Base-by-base conservation (phyloP, 2,113 vertebrate species). In the Lethenteron camtschaticum region DNA sequence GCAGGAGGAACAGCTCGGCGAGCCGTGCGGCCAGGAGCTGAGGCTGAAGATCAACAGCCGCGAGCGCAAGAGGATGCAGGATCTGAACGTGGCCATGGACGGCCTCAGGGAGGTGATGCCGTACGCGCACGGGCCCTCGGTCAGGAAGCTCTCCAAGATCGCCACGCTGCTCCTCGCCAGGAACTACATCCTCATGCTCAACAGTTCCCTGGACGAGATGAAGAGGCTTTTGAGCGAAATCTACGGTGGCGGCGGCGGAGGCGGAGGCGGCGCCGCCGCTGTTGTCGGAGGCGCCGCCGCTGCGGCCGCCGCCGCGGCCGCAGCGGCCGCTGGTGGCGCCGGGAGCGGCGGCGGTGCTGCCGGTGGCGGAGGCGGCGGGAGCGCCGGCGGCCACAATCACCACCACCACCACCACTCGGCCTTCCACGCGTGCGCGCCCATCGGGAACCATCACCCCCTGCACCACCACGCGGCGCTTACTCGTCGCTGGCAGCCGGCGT, bases 151-250 rank as follows among this genome's bases (percentile, higher is more conserved):
- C 13, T 86, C 85, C 2, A 86, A 86, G 69, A 86, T 86, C 76
- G 84, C 85, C 72, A 85, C 85, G 10, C 72, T 86, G 74, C 74
- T 85, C 12, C 73, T 86, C 12, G 85, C 85, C 69, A 80, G 85
- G n/a, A 85, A 84, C 77, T 85, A 85, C 78, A 86, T 85, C 75
- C 80, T 85, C 58, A 84, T 84, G 83, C 79, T 85, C 69, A 83
- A 81, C 77, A 81, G 78, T 75, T 86, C 84, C 1, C 73, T 86
- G 79, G 83, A 85, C 8, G 84, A 86, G 75, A 86, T 85, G 84
- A 83, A 83, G 77, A 86, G 83, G 73, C 72, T 86, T 60, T 79
- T 85, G 13, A 80, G 81, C 1, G 83, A 86, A 1, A 81, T 84
- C 13, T 84, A 95, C 76, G 92, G 91, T 70, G 83, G 83, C 10